These are phyloP conservation scores for Nephrocerus scutellatus DNA, from an alignment of 2,888 invertebrate species.

Conservation along the genomic window DNA sequence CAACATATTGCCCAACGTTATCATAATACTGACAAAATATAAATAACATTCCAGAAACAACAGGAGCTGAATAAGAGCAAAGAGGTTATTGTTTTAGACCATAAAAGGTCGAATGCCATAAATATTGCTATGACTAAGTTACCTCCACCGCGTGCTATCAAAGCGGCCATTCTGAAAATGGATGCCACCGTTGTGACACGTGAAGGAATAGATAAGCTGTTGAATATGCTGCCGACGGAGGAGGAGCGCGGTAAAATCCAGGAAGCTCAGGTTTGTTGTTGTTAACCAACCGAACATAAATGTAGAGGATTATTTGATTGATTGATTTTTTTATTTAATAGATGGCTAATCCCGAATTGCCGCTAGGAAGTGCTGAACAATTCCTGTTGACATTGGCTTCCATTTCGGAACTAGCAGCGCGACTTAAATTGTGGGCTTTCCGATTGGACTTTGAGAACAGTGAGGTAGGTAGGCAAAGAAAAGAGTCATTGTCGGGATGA, in stretches of 20 bases:
- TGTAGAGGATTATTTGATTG: background rate
- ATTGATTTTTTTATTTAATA: constrained; percentile 14
- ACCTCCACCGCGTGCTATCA: constrained; percentile 95
- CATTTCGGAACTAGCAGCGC: constrained; percentile 87
- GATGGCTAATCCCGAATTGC: constrained; percentile 46
- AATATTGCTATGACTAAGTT: constrained; percentile 99
- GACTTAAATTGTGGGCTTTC: constrained; percentile 96
- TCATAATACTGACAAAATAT: too few relatives aligned
- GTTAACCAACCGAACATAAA: constrained; percentile 27
- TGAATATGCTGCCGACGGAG: constrained; percentile 95
- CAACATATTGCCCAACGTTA: too few relatives aligned
- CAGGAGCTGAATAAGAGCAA: constrained; percentile 79
- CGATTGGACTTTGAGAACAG: constrained; percentile 96
- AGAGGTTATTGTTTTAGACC: constrained; percentile 89
- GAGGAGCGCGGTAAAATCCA: constrained; percentile 94
- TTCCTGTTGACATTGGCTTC: constrained; percentile 94
- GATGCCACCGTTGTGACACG: constrained; percentile 96
- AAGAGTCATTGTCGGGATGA: too few relatives aligned
- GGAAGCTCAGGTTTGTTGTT: constrained; percentile 72
- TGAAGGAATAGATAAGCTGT: constrained; percentile 95
- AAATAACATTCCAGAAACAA: constrained; percentile 62
- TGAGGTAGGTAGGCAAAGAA: constrained; percentile 70
- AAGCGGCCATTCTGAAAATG: constrained; percentile 99
- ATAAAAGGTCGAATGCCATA: constrained; percentile 97
- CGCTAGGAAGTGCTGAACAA: constrained; percentile 88